Percentiles rank a stretch among this genome's conserved stretches.
Evolutionary conservation across 2,888 invertebrate species (phyloP).

Genomic region (Plagiodera versicolora): DNA sequence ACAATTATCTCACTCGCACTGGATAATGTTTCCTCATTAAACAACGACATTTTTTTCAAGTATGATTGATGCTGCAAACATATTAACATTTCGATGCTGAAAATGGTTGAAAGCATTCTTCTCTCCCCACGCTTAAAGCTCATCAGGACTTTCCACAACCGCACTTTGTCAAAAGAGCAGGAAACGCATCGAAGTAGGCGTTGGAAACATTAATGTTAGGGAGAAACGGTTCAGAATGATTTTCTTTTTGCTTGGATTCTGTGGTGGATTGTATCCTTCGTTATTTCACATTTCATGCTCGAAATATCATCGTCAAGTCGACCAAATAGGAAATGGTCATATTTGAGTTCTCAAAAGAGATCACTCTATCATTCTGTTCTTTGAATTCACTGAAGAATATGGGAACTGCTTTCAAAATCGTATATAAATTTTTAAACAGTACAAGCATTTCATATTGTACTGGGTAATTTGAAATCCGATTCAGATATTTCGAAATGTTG

Average conservation of each 20-base stretch:
- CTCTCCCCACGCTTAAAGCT: conserved; percentile 5
- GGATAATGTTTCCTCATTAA: conserved; percentile 32
- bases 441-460: no score
- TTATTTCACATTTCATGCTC: background rate
- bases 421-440: no score
- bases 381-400: no score
- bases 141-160: conserved; percentile 29
- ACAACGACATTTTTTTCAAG: conserved; percentile 33
- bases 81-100: conserved; percentile 33
- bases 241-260: background rate
- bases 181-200: conserved; percentile 32
- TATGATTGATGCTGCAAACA: conserved; percentile 40
- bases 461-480: no score
- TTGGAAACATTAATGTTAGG: background rate
- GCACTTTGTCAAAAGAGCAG: conserved; percentile 26
- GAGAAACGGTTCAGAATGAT: background rate
- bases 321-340: background rate
- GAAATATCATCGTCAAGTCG: background rate
- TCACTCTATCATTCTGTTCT: no score
- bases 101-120: conserved; percentile 8
- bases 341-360: no score
- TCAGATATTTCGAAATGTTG: no score
- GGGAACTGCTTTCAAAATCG: no score
- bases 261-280: background rate
- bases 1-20: conserved; percentile 18